A percentile compares a stretch with the other conserved stretches of the same genome.
Evolutionary conservation across 2,113 vertebrate genomes (phyloP).

Genomic region (Tragelaphus imberbis): DNA sequence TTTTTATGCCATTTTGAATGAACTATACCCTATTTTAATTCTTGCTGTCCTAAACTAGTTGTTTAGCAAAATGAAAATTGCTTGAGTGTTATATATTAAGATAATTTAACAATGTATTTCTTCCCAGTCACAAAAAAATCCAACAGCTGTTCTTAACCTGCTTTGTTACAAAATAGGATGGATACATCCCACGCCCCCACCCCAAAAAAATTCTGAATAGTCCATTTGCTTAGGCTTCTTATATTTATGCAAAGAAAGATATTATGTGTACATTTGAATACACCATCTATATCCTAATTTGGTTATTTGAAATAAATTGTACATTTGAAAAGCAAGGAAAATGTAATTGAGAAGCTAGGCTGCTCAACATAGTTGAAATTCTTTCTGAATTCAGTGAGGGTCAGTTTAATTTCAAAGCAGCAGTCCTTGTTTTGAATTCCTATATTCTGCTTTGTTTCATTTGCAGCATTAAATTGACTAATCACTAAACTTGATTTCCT

Average conservation of each 20-base stretch:
- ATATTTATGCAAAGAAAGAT: conserved; percentile 58
- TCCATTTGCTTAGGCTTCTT: conserved; percentile 31
- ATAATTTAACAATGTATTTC: conserved; percentile 28
- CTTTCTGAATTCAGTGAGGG: conserved; percentile 43
- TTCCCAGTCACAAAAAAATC: conserved; percentile 19
- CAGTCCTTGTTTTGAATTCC: conserved; percentile 43
- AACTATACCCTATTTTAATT: conserved; percentile 27
- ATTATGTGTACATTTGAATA: conserved; percentile 46
- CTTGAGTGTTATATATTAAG: conserved; percentile 18
- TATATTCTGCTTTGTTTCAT: conserved; percentile 36
- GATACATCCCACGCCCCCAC: not conserved
- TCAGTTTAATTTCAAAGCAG: conserved; percentile 56
- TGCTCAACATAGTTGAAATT: conserved; percentile 54
- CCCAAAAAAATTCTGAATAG: not conserved
- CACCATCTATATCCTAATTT: conserved; percentile 52
- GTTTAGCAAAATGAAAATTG: conserved; percentile 7
- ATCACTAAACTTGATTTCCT: conserved; percentile 34
- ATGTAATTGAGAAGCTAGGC: conserved; percentile 48
- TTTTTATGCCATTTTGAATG: conserved; percentile 29
- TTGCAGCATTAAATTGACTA: conserved; percentile 5
- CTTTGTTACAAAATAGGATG: conserved; percentile 20
- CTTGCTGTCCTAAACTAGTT: conserved; percentile 31
- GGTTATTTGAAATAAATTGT: conserved; percentile 58
- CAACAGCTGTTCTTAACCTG: conserved; percentile 39
- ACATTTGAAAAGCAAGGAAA: conserved; percentile 58